Evolutionary conservation across 2,888 invertebrate species (phyloP).

Genomic region (Octonoba sinensis): DNA sequence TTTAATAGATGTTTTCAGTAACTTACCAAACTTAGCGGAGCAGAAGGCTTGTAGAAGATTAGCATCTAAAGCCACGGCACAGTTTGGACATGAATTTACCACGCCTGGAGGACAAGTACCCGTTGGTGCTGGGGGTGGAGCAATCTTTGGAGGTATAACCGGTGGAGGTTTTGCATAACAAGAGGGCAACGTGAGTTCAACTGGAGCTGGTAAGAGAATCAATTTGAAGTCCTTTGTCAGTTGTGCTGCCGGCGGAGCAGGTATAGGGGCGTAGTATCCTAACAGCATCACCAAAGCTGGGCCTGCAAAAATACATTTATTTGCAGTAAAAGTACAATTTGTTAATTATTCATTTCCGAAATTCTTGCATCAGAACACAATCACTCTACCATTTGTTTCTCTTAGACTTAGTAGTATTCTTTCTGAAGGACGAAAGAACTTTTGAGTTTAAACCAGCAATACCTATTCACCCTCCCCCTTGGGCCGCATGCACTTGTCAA

Average conservation of each 20-base stretch:
- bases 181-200: not conserved
- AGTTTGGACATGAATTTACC: not conserved
- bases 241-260: not conserved
- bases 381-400: not conserved
- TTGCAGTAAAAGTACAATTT: not conserved
- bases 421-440: no score
- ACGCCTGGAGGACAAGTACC: not conserved
- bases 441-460: no score
- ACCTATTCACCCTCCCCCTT: no score
- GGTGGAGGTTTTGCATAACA: not conserved
- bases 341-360: not conserved
- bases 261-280: not conserved
- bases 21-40: constrained; percentile 16
- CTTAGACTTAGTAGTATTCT: no score
- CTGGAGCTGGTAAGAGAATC: constrained; percentile 5
- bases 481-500: no score
- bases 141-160: not conserved
- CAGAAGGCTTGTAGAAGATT: not conserved
- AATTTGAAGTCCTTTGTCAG: constrained; percentile 2
- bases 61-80: not conserved
- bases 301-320: not conserved
- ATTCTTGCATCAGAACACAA: no score
- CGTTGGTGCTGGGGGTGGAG: not conserved
- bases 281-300: constrained; percentile 9
- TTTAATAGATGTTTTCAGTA: no score